A percentile compares a stretch with the other conserved stretches of the same genome.
Conservation (phyloP, 2,113 vertebrate genomes). For the Fulmarus glacialis region DNA sequence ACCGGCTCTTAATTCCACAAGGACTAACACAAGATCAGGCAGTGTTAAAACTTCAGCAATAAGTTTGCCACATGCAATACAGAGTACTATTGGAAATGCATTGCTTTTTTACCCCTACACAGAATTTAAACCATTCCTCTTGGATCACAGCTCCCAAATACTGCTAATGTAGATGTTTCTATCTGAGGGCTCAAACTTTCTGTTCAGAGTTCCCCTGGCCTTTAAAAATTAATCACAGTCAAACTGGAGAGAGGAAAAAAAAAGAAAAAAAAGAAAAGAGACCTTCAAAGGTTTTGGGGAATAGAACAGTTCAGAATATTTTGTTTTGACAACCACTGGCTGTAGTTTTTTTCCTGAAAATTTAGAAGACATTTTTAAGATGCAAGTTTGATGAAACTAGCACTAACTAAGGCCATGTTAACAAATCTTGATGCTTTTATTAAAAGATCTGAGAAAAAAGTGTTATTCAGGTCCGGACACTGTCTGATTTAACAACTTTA, state of each 20-base stretch:
- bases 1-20: not conserved
- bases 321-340: not conserved
- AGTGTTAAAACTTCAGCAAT: not conserved
- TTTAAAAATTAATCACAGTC: slow-evolving; percentile 36
- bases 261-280: accelerated
- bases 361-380: not conserved
- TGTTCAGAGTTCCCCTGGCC: not conserved
- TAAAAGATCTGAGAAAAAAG: not conserved
- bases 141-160: not conserved
- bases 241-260: not conserved
- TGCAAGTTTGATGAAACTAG: not conserved
- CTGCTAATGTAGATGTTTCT: not conserved
- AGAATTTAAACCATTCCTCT: not conserved
- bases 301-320: not conserved
- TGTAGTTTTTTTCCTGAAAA: not conserved
- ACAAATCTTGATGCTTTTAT: not conserved
- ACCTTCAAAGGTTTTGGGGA: not conserved
- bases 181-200: not conserved
- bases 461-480: not conserved
- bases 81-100: not conserved
- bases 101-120: not conserved
- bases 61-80: not conserved
- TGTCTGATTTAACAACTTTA: not conserved
- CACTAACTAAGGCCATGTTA: not conserved
- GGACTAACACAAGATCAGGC: not conserved